phyloP scores from a whole-genome alignment of 2,797 vertebrate genomes.

The Myotis pilosus region DNA sequence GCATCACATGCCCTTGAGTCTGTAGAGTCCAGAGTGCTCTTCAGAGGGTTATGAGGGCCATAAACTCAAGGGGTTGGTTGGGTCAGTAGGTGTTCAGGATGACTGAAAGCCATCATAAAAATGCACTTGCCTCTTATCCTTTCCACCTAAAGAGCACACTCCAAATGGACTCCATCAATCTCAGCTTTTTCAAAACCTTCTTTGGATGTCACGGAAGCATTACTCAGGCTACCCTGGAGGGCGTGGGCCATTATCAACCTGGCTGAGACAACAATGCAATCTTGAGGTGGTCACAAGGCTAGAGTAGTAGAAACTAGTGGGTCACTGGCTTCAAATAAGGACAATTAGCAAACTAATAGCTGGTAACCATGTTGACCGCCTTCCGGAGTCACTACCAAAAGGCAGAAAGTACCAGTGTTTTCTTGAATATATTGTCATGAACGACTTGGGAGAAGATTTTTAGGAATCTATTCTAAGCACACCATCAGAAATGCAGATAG shows the following conservation, averaged over 20 bases:
- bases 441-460: not conserved
- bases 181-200: conserved; percentile 24
- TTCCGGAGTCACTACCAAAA: not conserved
- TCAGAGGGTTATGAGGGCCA: not conserved
- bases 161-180: conserved; percentile 29
- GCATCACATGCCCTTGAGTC: conserved; percentile 45
- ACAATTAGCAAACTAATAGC: not conserved
- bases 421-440: not conserved
- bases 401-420: not conserved
- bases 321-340: conserved; percentile 1
- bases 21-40: not conserved
- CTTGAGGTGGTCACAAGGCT: not conserved
- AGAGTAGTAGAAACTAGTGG: not conserved
- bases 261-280: not conserved
- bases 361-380: not conserved
- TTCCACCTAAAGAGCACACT: conserved; percentile 41
- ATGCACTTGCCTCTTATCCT: conserved; percentile 58
- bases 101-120: conserved; percentile 44
- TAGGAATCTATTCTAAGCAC: not conserved
- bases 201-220: not conserved
- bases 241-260: not conserved
- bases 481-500: not conserved
- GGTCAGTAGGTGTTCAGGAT: conserved; percentile 39
- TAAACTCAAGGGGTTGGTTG: not conserved
- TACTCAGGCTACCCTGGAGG: not conserved